These are phyloP conservation scores for Cebidichthys violaceus DNA, from an alignment of 2,113 vertebrate genomes.

Conservation along the genomic window DNA sequence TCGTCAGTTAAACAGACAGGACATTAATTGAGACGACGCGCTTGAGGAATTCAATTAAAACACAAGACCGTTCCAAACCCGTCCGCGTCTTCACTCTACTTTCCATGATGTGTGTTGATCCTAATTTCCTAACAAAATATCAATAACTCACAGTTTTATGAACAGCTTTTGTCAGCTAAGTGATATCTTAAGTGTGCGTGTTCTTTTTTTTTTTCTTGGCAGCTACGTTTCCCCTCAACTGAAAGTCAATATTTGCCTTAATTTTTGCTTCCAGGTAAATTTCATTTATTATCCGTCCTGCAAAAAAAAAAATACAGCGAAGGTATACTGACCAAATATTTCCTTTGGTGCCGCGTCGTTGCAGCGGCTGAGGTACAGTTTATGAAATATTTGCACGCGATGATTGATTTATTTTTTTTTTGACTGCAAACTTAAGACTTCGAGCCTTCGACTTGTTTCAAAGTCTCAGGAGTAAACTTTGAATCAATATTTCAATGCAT, in stretches of 20 bases:
- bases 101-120: neutral
- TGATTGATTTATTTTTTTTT: slow-evolving; percentile 1
- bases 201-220: neutral
- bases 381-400: slow-evolving; percentile 7
- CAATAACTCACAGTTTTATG: neutral
- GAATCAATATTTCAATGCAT: neutral
- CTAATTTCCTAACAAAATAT: neutral
- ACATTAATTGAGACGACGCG: slow-evolving; percentile 44
- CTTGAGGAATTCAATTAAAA: slow-evolving; percentile 39
- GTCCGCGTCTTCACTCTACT: neutral
- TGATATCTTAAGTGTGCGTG: neutral
- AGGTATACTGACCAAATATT: neutral
- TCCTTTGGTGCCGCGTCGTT: neutral
- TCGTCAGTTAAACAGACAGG: slow-evolving; percentile 43
- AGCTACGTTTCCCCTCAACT: neutral
- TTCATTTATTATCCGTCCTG: neutral
- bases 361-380: slow-evolving; percentile 1
- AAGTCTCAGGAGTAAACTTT: slow-evolving; percentile 2
- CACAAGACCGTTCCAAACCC: neutral
- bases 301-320: neutral
- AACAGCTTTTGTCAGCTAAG: neutral
- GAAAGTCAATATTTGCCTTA: neutral
- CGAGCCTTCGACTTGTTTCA: slow-evolving; percentile 1
- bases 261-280: neutral
- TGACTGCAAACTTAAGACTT: slow-evolving; percentile 6